Evolutionary conservation across 1,140 invertebrate genomes (phyloP).

Genomic region (Dryas iulia): DNA sequence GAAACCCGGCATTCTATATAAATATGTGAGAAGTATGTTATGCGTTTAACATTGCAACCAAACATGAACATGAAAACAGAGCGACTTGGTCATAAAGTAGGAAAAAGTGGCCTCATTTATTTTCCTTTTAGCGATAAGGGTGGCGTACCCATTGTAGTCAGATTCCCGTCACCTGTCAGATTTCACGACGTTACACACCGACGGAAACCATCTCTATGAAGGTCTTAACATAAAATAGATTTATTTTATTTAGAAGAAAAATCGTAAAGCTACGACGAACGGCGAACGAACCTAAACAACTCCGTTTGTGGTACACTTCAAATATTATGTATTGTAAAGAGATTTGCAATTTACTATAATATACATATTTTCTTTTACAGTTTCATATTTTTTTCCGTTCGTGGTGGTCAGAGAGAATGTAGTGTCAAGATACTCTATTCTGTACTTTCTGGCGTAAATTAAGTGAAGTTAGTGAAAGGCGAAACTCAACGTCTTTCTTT

Average conservation of each 20-base stretch:
- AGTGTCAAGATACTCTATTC: too few species aligned
- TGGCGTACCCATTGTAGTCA: constrained; percentile 56
- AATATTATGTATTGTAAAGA: neutral
- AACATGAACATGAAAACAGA: constrained; percentile 44
- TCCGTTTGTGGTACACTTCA: neutral
- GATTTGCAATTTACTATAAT: neutral
- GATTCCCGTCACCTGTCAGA: constrained; percentile 66
- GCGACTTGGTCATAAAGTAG: constrained; percentile 51
- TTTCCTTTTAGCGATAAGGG: constrained; percentile 66
- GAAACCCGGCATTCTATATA: neutral
- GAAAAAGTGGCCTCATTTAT: constrained; percentile 70
- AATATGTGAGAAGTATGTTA: neutral
- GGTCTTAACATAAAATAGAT: constrained; percentile 39
- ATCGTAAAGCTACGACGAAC: neutral
- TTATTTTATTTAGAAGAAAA: constrained; percentile 24
- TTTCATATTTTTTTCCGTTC: too few species aligned
- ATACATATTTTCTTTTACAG: too few species aligned
- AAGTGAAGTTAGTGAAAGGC: too few species aligned
- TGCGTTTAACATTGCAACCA: constrained; percentile 35
- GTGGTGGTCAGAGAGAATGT: too few species aligned
- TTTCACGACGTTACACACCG: constrained; percentile 49
- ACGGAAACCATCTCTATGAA: constrained; percentile 40
- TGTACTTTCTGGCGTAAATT: too few species aligned
- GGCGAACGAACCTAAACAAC: neutral
- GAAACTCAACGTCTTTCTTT: too few species aligned